These are phyloP conservation scores for Sus cebifrons DNA, from an alignment of 2,797 vertebrate genomes.

Conservation along the genomic window DNA sequence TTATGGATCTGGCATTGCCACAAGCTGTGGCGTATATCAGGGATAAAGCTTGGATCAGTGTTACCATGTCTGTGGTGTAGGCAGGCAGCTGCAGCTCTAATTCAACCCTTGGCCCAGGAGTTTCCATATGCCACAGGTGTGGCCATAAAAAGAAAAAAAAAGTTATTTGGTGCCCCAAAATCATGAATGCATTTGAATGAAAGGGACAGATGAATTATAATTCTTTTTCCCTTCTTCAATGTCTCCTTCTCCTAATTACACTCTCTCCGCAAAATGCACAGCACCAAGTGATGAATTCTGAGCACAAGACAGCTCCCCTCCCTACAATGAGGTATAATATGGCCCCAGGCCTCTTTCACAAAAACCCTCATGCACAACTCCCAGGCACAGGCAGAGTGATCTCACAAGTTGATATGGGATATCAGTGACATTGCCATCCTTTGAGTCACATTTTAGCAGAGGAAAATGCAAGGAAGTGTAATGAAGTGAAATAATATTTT, in stretches of 20 bases:
- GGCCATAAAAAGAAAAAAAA: background rate
- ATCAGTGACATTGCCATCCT: background rate
- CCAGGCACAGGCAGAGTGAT: background rate
- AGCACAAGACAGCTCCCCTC: background rate
- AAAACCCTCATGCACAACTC: background rate
- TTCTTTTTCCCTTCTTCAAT: background rate
- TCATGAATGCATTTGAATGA: background rate
- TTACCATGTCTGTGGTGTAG: too few relatives aligned
- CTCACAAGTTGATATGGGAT: background rate
- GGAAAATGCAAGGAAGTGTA: background rate
- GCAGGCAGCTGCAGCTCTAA: too few relatives aligned
- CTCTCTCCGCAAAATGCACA: background rate
- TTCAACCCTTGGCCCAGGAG: too few relatives aligned
- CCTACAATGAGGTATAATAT: fast-evolving
- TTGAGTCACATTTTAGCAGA: background rate
- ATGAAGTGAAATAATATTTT: background rate
- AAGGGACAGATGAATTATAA: background rate
- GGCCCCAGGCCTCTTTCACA: background rate
- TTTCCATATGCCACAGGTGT: too few relatives aligned
- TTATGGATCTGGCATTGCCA: too few relatives aligned
- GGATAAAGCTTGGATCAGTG: too few relatives aligned
- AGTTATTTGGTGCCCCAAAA: background rate
- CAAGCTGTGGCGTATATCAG: too few relatives aligned
- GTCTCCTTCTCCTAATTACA: constrained; percentile 9
- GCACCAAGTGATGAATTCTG: background rate